Base-by-base conservation (phyloP, 2,888 invertebrate species). In the Agrilus mali region DNA sequence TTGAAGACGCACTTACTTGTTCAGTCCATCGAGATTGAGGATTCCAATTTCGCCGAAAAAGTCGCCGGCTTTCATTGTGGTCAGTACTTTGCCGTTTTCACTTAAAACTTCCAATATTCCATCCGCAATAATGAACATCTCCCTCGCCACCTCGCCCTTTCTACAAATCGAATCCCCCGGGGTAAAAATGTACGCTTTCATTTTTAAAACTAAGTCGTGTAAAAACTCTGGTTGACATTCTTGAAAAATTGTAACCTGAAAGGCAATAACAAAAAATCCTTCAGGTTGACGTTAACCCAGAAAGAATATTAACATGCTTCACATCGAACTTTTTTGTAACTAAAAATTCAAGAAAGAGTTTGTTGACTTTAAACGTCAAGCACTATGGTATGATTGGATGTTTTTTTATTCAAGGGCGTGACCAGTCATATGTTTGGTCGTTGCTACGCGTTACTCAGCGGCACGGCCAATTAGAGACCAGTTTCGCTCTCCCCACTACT, bases 1-100 rank as follows among this genome's bases (percentile, higher is more conserved):
- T 10, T 2, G 5, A 27, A 27, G 5, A 12, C 10, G 12, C 17
- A 62, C 71, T 69, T 69, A 94, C 94, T 93, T 94, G 68, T 96
- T 95, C 7, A 94, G 75, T 13, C 95, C 94, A 60, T 95, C 95
- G 44, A 96, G 72, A 67, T 95, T 95, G 4, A 96, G 74, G 51
- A 96, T 95, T 31, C 95, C 95, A 54, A 96, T 96, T 72, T 96
- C 95, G 1, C 95, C 95, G 59, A 96, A 96, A 71, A 96, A 96
- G 66, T 95, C 95, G 0, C 95, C 95, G 2, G 95, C 92, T 60
- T 89, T 90, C 94, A 96, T 94, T 20, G 90, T 89, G 1, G 94
- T 94, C 34, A 95, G 70, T 3, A 96, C 90, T 56, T 86, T 79
- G 0, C 94, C 94, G 8, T 85, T 84, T 61, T 95, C 95, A 59